A percentile compares a stretch with the other conserved stretches of the same genome.
Evolutionary conservation across 2,888 invertebrate genomes (phyloP).

Genomic region (Andrena trimmerana): DNA sequence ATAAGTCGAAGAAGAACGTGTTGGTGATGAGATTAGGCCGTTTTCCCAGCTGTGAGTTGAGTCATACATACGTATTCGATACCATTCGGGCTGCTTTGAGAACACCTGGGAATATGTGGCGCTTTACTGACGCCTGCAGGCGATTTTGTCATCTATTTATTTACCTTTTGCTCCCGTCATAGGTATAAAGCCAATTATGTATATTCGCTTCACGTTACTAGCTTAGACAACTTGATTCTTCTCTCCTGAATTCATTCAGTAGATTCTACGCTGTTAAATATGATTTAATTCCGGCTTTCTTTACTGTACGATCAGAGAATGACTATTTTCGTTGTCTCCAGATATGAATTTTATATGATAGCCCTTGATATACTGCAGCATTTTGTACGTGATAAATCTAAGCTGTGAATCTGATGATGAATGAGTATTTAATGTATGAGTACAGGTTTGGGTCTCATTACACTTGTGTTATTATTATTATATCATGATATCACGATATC

Average conservation of each 20-base stretch:
- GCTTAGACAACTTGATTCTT: background rate
- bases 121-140: constrained; percentile 31
- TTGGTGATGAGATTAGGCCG: constrained; percentile 70
- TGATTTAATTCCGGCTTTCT: no score
- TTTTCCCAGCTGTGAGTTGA: constrained; percentile 56
- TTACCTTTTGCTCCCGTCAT: constrained; percentile 41
- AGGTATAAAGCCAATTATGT: constrained; percentile 53
- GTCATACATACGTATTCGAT: constrained; percentile 76
- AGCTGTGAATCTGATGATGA: no score
- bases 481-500: no score
- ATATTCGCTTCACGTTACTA: background rate
- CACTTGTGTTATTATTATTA: no score
- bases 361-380: no score
- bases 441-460: no score
- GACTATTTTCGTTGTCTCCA: no score
- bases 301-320: no score
- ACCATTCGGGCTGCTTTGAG: constrained; percentile 48
- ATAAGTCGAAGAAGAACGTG: constrained; percentile 60
- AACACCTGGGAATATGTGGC: constrained; percentile 65
- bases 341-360: no score
- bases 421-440: no score
- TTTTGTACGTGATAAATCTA: no score
- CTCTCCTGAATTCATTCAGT: background rate
- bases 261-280: background rate
- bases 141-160: constrained; percentile 57